Conservation (phyloP, 30 jellyfish, hydroid and myxozoan genomes). For the Pelagia noctiluca region DNA sequence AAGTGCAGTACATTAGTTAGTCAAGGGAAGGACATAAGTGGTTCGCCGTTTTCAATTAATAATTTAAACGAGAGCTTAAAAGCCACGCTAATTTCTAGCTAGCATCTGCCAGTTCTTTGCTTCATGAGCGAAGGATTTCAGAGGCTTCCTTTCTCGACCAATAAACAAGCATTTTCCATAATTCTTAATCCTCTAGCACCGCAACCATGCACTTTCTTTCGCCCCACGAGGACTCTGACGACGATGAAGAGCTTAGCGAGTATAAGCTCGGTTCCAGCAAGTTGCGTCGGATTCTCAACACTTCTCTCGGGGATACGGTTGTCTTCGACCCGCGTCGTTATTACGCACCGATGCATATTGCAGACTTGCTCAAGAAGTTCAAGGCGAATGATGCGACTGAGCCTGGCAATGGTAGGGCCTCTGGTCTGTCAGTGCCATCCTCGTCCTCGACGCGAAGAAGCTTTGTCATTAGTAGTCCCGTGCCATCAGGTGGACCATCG, state of each 20-base stretch:
- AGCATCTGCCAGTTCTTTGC: too few species aligned
- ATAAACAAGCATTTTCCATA: too few species aligned
- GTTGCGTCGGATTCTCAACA: background rate
- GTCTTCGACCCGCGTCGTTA: conserved; percentile 52
- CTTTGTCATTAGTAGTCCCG: conserved; percentile 55
- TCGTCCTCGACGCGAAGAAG: conserved; percentile 66
- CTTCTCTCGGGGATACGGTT: conserved; percentile 18
- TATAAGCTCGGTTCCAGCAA: too few species aligned
- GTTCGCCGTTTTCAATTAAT: background rate
- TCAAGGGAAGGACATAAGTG: too few species aligned
- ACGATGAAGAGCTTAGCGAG: too few species aligned
- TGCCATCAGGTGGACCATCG: conserved; percentile 54
- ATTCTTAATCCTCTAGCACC: too few species aligned
- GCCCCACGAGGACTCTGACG: too few species aligned
- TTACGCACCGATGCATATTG: conserved; percentile 65
- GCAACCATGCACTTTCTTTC: too few species aligned
- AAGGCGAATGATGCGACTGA: conserved; percentile 46
- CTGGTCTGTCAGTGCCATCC: conserved; percentile 63
- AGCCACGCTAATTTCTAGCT: conserved; percentile 1
- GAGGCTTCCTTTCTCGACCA: too few species aligned
- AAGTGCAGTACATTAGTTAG: too few species aligned
- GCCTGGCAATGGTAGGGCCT: conserved; percentile 55
- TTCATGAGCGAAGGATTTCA: too few species aligned
- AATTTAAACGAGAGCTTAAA: background rate
- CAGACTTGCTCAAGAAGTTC: conserved; percentile 63